Conservation (phyloP, 2,797 vertebrate genomes). For the Mormyrops attenuatus region DNA sequence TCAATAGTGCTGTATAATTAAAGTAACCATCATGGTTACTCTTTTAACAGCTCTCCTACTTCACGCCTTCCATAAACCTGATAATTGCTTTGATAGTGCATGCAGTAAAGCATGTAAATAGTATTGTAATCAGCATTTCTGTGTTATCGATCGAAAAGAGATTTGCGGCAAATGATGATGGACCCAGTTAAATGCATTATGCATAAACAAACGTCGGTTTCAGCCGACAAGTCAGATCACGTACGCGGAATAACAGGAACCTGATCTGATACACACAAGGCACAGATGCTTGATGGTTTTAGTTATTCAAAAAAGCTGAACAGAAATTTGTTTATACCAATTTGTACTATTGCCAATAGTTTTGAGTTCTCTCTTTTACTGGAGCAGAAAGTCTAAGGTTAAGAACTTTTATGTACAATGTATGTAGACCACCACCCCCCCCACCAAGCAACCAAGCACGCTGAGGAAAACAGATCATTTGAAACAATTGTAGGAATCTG, state of each 20-base stretch:
- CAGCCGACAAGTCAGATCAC: not conserved
- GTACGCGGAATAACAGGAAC: not conserved
- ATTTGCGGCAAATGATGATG: not conserved
- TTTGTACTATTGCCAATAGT: not conserved
- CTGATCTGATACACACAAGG: not conserved
- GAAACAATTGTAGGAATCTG: not conserved
- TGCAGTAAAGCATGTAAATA: not conserved
- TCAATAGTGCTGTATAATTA: conserved; percentile 2
- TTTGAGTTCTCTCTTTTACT: not conserved
- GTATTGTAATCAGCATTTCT: conserved; percentile 6
- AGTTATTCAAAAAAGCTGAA: not conserved
- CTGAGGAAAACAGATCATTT: not conserved
- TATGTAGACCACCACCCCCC: not conserved
- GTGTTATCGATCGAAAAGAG: conserved; percentile 13
- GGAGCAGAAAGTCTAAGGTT: not conserved
- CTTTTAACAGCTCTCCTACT: not conserved
- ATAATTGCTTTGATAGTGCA: conserved; percentile 14
- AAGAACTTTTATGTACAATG: not conserved
- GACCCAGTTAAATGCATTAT: not conserved
- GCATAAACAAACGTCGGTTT: not conserved
- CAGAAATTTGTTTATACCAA: not conserved
- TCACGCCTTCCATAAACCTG: not conserved
- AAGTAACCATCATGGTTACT: not conserved
- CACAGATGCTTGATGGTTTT: not conserved
- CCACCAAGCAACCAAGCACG: not conserved